These are phyloP conservation scores for Pristionchus maxplancki DNA, from an alignment of 2,888 invertebrate species.

Conservation along the genomic window DNA sequence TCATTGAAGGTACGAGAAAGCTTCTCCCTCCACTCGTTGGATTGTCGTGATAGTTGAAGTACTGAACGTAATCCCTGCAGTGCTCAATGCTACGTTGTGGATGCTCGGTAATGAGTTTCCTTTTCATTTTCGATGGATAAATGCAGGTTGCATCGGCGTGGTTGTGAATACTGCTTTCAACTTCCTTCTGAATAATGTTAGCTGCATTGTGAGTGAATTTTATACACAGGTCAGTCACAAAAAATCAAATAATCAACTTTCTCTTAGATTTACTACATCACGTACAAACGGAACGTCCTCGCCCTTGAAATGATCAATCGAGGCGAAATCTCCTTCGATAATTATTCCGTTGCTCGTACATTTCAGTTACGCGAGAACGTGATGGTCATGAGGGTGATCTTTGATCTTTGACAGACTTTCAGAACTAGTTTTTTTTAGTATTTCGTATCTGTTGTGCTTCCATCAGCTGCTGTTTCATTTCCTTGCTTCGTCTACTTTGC, in stretches of 20 bases:
- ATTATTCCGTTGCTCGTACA: background rate
- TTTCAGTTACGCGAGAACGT: slow-evolving; percentile 27
- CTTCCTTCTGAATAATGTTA: background rate
- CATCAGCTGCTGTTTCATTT: slow-evolving; percentile 20
- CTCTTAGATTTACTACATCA: background rate
- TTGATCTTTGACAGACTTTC: background rate
- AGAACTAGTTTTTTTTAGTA: background rate
- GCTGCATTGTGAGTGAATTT: slow-evolving; percentile 6
- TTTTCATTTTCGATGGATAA: background rate
- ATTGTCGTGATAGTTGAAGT: background rate
- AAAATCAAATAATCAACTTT: background rate
- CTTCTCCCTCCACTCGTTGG: background rate
- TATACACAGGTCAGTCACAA: background rate
- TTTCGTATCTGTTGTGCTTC: slow-evolving; percentile 13
- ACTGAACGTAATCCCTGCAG: background rate
- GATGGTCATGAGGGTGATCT: slow-evolving; percentile 38
- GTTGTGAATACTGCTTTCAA: background rate
- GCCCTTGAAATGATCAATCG: background rate
- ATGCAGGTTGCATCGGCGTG: background rate
- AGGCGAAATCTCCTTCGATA: slow-evolving; percentile 10
- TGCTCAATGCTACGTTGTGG: background rate
- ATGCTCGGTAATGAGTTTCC: background rate
- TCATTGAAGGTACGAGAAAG: slow-evolving; percentile 7
- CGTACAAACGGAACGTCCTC: background rate
- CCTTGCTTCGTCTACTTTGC: slow-evolving; percentile 30